Conservation (phyloP, 2,113 vertebrate genomes). For the Clupea harengus region DNA sequence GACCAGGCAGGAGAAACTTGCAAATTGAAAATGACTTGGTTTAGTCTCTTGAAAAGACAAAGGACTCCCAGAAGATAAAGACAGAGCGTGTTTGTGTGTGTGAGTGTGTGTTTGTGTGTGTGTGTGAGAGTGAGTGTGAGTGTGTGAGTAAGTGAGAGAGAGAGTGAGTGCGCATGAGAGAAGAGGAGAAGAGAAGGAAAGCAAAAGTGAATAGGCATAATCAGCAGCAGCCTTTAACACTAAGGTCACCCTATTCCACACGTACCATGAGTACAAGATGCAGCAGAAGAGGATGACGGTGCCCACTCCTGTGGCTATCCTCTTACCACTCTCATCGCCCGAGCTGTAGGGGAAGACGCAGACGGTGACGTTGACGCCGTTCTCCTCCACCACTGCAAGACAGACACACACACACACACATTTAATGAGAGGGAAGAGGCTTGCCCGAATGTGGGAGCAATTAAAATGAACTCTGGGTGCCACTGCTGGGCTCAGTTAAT, state of each 20-base stretch:
- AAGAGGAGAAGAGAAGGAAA: neutral
- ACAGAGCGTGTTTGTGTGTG: neutral
- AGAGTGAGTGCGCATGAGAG: neutral
- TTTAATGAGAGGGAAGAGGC: constrained; percentile 7
- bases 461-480: constrained; percentile 13
- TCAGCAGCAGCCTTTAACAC: neutral
- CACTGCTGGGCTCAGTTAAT: neutral
- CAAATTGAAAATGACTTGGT: constrained; percentile 41
- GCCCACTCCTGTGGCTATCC: constrained; percentile 82
- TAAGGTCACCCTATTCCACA: neutral
- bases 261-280: constrained; percentile 93
- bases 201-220: neutral
- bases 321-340: constrained; percentile 78
- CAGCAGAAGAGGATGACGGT: constrained; percentile 82
- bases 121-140: neutral
- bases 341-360: constrained; percentile 84
- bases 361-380: constrained; percentile 81
- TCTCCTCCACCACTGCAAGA: constrained; percentile 52
- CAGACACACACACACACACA: constrained; percentile 37
- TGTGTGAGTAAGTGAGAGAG: no score
- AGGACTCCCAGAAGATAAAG: neutral
- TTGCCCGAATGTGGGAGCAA: neutral
- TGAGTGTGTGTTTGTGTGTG: neutral
- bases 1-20: constrained; percentile 26
- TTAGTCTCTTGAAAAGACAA: constrained; percentile 8